Percentiles rank a stretch among this genome's conserved stretches.
phyloP scores from a whole-genome alignment of 2,797 vertebrate species.

The Spheniscus humboldti region DNA sequence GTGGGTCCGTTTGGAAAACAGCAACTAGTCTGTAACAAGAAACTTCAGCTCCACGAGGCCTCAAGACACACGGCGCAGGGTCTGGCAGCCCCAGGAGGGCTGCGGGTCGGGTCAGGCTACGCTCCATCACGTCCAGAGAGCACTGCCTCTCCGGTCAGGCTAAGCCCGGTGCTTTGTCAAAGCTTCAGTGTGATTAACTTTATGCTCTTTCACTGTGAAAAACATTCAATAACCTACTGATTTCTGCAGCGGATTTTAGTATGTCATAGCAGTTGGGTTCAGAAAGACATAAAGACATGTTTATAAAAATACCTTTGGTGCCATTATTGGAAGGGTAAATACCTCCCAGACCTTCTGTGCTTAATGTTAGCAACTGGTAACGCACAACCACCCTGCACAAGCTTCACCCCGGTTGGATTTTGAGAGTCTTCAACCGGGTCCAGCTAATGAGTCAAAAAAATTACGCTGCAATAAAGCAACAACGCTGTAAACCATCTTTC shows the following conservation, averaged over 20 bases:
- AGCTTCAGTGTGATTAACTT: conserved; percentile 1
- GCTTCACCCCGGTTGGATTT: not conserved
- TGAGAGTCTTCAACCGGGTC: not conserved
- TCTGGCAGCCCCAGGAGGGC: not conserved
- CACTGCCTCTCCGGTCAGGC: not conserved
- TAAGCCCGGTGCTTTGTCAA: not conserved
- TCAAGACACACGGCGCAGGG: accelerated
- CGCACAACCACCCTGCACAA: not conserved
- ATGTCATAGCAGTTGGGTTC: not conserved
- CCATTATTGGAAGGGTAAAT: not conserved
- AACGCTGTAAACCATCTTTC: not conserved
- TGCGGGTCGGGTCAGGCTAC: not conserved
- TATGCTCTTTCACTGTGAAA: not conserved
- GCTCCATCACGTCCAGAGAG: not conserved
- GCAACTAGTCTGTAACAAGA: not conserved
- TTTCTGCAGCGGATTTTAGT: not conserved
- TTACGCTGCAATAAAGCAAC: not conserved
- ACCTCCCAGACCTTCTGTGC: not conserved
- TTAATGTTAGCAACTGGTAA: not conserved
- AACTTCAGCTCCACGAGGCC: not conserved
- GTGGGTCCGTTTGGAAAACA: not conserved
- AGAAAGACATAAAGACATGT: not conserved
- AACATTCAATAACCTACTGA: not conserved
- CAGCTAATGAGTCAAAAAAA: not conserved
- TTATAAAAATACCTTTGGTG: not conserved